These are phyloP conservation scores for Alexandromys fortis DNA, from an alignment of 2,113 vertebrate genomes.

Conservation along the genomic window DNA sequence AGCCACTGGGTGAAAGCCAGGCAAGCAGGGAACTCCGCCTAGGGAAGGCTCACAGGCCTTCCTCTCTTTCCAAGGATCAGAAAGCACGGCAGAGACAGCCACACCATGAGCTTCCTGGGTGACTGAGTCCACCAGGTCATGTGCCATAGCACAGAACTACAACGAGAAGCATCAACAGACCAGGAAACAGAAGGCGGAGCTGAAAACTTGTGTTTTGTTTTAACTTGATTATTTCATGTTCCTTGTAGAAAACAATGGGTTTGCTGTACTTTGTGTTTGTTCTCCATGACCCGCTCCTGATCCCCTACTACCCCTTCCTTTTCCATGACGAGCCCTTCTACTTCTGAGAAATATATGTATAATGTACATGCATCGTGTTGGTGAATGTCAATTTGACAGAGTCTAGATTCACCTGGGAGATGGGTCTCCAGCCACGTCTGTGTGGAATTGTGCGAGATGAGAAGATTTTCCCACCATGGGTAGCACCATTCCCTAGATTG, in stretches of 20 bases:
- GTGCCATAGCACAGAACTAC: fast-evolving
- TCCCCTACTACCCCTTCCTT: not conserved
- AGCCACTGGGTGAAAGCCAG: conserved; percentile 70
- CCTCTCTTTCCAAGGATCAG: not conserved
- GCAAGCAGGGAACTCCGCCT: conserved; percentile 44
- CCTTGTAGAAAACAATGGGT: not conserved
- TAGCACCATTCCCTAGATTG: not conserved
- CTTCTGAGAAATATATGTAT: not conserved
- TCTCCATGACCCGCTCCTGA: not conserved
- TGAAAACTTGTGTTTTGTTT: not conserved
- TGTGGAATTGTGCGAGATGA: not conserved
- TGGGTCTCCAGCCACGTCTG: not conserved
- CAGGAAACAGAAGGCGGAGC: not conserved
- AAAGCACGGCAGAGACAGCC: not conserved
- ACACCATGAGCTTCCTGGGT: too few species aligned
- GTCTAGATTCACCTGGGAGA: not conserved
- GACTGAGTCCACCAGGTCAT: not conserved
- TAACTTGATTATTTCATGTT: not conserved
- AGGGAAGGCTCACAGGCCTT: not conserved
- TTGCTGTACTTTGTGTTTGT: not conserved
- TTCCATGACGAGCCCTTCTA: not conserved
- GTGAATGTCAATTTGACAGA: not conserved
- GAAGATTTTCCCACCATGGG: not conserved
- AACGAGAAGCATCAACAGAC: fast-evolving
- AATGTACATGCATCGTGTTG: not conserved